Evolutionary conservation across 1,140 invertebrate genomes (phyloP).

Genomic region (Euglossa dilemma): DNA sequence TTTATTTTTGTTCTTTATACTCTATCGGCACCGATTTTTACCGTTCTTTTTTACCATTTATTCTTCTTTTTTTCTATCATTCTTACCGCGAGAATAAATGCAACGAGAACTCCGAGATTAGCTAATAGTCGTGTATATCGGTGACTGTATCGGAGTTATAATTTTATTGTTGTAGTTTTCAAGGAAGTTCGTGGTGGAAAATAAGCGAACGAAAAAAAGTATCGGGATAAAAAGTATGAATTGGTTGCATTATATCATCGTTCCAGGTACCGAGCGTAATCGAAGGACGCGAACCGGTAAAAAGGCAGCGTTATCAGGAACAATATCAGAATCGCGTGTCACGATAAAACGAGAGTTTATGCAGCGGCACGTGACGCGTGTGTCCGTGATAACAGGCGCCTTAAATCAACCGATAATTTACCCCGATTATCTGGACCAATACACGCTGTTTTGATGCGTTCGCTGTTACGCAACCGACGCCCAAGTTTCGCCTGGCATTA

Average conservation of each 20-base stretch:
- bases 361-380: conserved; percentile 5
- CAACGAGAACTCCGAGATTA: no score
- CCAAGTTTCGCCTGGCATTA: not conserved
- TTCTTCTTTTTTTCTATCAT: no score
- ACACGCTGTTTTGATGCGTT: not conserved
- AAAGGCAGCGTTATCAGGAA: not conserved
- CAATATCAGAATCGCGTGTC: conserved; percentile 25
- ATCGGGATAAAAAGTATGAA: no score
- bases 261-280: not conserved
- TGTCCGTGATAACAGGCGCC: not conserved
- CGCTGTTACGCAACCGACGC: not conserved
- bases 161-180: no score
- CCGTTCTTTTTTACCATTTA: no score
- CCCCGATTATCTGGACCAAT: conserved; percentile 17
- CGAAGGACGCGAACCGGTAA: not conserved
- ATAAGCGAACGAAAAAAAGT: no score
- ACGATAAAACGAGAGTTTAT: not conserved
- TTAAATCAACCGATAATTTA: conserved; percentile 18
- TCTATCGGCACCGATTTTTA: no score
- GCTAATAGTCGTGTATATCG: no score
- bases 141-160: no score
- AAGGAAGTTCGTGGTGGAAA: no score
- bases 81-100: no score
- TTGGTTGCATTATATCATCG: not conserved
- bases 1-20: no score